Percentiles rank a stretch among this genome's conserved stretches.
Conservation (phyloP, 2,888 invertebrate species). For the Zygaena filipendulae region DNA sequence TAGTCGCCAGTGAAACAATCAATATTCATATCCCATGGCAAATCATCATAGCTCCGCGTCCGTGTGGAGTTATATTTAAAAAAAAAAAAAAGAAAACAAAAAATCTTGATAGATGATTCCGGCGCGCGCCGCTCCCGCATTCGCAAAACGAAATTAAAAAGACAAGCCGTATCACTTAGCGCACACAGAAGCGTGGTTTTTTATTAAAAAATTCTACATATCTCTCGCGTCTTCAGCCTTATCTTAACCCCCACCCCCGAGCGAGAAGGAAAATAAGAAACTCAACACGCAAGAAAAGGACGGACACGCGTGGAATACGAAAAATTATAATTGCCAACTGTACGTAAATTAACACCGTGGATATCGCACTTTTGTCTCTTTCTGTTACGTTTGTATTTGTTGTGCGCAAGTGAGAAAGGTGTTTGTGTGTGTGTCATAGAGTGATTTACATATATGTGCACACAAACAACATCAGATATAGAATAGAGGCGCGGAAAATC, state of each 20-base stretch:
- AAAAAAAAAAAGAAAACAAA: constrained; percentile 28
- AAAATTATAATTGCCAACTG: constrained; percentile 69
- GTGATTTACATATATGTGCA: constrained; percentile 59
- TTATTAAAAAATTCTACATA: constrained; percentile 68
- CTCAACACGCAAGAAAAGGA: constrained; percentile 57
- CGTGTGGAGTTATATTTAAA: constrained; percentile 23
- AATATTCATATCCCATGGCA: constrained; percentile 68
- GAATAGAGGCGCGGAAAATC: constrained; percentile 54
- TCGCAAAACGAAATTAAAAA: constrained; percentile 65
- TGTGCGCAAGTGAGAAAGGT: constrained; percentile 30
- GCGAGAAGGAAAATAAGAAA: constrained; percentile 42
- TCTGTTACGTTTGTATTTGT: constrained; percentile 19
- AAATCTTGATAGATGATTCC: constrained; percentile 54
- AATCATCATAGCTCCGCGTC: constrained; percentile 43
- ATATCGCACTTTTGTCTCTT: constrained; percentile 39
- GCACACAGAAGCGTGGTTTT: constrained; percentile 62
- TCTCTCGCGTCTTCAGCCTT: constrained; percentile 59
- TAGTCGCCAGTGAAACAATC: constrained; percentile 53
- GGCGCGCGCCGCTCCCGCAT: constrained; percentile 33
- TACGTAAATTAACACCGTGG: constrained; percentile 66
- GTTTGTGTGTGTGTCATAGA: constrained; percentile 39
- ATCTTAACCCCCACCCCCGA: constrained; percentile 44
- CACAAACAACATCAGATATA: constrained; percentile 62
- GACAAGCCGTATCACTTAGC: constrained; percentile 68
- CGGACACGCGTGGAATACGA: constrained; percentile 43